Conservation (phyloP, 2,888 invertebrate species). For the Rhyacophila evoluta region DNA sequence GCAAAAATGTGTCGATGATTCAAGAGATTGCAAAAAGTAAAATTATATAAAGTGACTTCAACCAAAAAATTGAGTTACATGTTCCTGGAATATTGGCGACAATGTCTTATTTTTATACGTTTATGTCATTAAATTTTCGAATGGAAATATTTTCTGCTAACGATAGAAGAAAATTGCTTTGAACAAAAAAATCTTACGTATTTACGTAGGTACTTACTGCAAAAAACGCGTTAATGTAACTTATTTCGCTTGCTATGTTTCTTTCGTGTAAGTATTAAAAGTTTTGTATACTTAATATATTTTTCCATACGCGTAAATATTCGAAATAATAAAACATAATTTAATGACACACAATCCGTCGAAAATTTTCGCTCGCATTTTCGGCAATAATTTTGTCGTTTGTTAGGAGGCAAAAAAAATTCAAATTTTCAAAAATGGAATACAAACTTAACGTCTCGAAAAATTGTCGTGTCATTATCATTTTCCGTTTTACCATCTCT, state of each 20-base stretch:
- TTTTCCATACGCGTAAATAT: neutral
- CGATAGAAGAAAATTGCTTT: no score
- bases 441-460: conserved; percentile 24
- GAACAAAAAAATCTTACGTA: no score
- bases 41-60: no score
- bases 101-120: no score
- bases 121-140: no score
- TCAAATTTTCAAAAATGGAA: conserved; percentile 24
- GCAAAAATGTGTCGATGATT: no score
- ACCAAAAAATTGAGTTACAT: no score
- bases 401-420: conserved; percentile 11
- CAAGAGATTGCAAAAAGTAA: no score
- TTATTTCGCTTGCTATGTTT: neutral
- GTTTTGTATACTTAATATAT: neutral
- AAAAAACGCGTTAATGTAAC: neutral
- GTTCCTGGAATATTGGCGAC: no score
- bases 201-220: no score
- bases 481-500: conserved; percentile 17
- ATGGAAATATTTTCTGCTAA: no score
- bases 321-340: neutral
- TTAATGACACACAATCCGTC: conserved; percentile 19
- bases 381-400: conserved; percentile 22
- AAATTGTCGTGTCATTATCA: conserved; percentile 24
- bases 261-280: neutral
- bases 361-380: conserved; percentile 21